Base-by-base conservation (phyloP, 1,140 invertebrate species). In the Drosophila repletoides region DNA sequence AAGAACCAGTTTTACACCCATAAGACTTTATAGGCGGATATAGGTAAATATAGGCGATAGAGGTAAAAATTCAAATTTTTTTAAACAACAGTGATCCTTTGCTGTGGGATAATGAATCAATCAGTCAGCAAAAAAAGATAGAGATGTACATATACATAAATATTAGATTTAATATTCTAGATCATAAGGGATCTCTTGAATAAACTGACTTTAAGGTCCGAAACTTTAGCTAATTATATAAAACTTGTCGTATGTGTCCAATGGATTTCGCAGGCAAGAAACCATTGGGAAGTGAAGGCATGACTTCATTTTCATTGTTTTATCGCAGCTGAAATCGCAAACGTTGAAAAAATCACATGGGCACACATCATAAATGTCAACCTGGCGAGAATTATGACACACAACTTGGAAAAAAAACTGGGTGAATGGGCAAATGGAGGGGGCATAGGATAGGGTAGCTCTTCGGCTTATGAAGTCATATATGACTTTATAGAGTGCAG, bases 361-460 rank as follows among this genome's bases (percentile, higher is more conserved):
- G 74, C 75, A 83, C 77, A 88, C 84, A 88, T 88, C 84, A 88
- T 88, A 88, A 88, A 88, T 88, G 84, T 88, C 84, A 88, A 73
- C 71, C 63, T 65, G 63, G 86, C 68, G 68, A 88, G 77, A 88
- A 83, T 84, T 88, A 88, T 88, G 77, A 75, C 77, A 84, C 61
- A 75, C 53, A 84, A 59, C 34, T 40, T 67, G 29, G 14, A 41
- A 38, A 53, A 22, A 56, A 43, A 56, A 36, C 26, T 36, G 6
- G 14, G 29, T 21, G 31, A 28, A 51, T 17, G 33, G 31, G 26
- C 53, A 45, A 17, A n/a, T 22, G 38, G 36, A 33, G 38, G 38
- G 15, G 26, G 14, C 31, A 17, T 9, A 28, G 33, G 26, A 21
- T 26, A 29, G 24, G 29, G 46, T 12, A 14, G 49, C 49, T 31